phyloP scores from a whole-genome alignment of 2,888 invertebrate species.

The Clusia tigrina region DNA sequence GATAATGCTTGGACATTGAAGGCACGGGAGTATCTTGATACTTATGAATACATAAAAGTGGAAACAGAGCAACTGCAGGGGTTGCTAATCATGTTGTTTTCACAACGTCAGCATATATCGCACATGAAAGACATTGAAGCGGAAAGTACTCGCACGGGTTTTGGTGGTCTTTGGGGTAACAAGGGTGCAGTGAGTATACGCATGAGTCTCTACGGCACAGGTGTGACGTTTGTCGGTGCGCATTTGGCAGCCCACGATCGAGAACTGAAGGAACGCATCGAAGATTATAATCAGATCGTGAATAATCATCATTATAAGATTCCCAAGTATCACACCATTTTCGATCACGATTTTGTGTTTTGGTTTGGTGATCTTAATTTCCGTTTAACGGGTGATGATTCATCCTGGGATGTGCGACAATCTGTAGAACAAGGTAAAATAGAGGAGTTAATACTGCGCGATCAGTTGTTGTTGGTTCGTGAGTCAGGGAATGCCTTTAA shows the following conservation, averaged over 20 bases:
- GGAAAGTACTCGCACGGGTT: constrained; percentile 86
- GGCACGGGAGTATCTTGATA: constrained; percentile 73
- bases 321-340: constrained; percentile 79
- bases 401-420: constrained; percentile 74
- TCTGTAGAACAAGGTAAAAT: constrained; percentile 74
- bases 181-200: constrained; percentile 93
- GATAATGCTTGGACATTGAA: constrained; percentile 85
- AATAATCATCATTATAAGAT: constrained; percentile 81
- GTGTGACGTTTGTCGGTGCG: constrained; percentile 86
- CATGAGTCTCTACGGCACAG: constrained; percentile 87
- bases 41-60: constrained; percentile 77
- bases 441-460: constrained; percentile 73
- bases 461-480: constrained; percentile 79
- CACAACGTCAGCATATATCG: constrained; percentile 78
- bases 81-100: constrained; percentile 80
- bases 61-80: constrained; percentile 86
- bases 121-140: constrained; percentile 85
- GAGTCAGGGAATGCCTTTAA: constrained; percentile 82
- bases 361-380: constrained; percentile 94
- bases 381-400: constrained; percentile 74
- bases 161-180: constrained; percentile 83
- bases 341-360: constrained; percentile 94
- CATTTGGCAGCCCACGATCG: constrained; percentile 92
- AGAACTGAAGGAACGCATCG: constrained; percentile 80
- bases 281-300: constrained; percentile 87